phyloP scores from a whole-genome alignment of 2,888 invertebrate genomes.

The Apamea anceps region DNA sequence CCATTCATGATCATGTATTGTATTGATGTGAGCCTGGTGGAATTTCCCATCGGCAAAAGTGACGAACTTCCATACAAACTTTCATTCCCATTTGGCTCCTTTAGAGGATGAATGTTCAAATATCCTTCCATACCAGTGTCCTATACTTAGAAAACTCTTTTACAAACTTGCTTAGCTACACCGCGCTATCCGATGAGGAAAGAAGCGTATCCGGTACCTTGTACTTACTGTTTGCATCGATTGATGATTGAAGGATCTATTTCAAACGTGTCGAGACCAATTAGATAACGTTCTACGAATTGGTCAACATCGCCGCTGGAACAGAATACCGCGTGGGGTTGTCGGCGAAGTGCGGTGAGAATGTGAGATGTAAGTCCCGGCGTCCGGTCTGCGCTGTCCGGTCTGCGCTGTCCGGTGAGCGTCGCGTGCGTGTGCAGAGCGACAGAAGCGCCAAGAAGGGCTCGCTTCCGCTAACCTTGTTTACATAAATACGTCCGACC shows the following conservation, averaged over 20 bases:
- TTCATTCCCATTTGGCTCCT: background rate
- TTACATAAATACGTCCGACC: conserved; percentile 39
- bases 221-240: background rate
- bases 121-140: background rate
- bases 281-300: background rate
- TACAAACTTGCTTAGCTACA: background rate
- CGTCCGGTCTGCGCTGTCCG: background rate
- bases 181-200: background rate
- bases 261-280: background rate
- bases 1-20: background rate
- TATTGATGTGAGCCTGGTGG: background rate
- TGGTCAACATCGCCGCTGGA: background rate
- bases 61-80: background rate
- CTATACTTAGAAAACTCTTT: background rate
- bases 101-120: background rate
- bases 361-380: background rate
- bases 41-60: background rate
- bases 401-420: background rate
- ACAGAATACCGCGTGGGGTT: background rate
- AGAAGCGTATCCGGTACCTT: background rate
- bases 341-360: too few species aligned
- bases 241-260: background rate
- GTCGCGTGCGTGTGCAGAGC: background rate
- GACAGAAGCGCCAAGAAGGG: conserved; percentile 12
- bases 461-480: conserved; percentile 46